Percentiles rank a stretch among this genome's conserved stretches.
Conservation (phyloP, 2,888 invertebrate genomes). For the Plusia festucae region DNA sequence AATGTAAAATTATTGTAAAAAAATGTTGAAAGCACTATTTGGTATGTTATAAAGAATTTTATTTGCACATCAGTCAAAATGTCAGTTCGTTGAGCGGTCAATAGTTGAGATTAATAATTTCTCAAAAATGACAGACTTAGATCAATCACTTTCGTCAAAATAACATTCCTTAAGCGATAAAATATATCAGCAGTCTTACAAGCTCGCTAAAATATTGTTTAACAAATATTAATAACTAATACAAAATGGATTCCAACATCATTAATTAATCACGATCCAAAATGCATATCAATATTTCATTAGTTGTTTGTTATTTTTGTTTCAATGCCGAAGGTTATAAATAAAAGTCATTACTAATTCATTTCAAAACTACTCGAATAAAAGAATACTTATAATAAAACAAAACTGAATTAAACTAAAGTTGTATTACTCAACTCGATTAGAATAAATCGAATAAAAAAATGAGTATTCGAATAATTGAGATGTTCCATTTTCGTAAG, state of each 20-base stretch:
- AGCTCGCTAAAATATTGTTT: constrained; percentile 39
- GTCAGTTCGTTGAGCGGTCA: no score
- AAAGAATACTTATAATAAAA: neutral
- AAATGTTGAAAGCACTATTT: no score
- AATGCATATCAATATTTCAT: constrained; percentile 39
- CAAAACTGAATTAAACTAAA: neutral
- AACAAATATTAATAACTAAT: constrained; percentile 44
- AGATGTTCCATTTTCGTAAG: constrained; percentile 57
- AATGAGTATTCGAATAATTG: constrained; percentile 49
- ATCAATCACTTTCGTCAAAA: constrained; percentile 12
- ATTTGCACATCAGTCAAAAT: no score
- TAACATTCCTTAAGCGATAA: constrained; percentile 24
- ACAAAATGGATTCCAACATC: constrained; percentile 39
- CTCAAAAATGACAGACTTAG: constrained; percentile 11
- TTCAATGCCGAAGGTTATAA: constrained; percentile 33
- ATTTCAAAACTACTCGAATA: constrained; percentile 19
- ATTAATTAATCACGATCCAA: constrained; percentile 47
- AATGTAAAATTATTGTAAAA: neutral
- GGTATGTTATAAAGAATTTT: no score
- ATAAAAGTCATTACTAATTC: constrained; percentile 24
- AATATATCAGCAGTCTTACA: constrained; percentile 38
- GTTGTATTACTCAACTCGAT: constrained; percentile 27
- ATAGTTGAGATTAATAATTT: constrained; percentile 11
- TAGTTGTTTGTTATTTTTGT: constrained; percentile 23
- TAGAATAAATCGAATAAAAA: constrained; percentile 31